Evolutionary conservation across 2,797 vertebrate species (phyloP).

Genomic region (Parauchenoglanis punctatus): DNA sequence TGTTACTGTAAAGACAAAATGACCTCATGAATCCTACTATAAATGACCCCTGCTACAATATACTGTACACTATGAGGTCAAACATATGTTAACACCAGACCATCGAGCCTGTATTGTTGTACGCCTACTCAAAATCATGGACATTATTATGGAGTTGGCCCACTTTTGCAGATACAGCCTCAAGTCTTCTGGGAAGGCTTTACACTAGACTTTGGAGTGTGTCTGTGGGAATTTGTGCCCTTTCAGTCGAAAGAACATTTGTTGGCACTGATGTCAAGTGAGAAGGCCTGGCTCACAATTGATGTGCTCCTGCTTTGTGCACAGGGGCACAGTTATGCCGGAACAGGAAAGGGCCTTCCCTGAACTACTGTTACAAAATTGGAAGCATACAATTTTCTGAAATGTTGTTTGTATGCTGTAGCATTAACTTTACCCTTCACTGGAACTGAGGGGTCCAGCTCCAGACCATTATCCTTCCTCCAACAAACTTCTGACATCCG

Average conservation of each 20-base stretch:
- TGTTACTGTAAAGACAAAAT: not conserved
- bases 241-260: not conserved
- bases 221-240: constrained; percentile 1
- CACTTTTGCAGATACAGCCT: not conserved
- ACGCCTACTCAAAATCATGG: not conserved
- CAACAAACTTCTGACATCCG: not conserved
- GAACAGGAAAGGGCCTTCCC: not conserved
- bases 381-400: not conserved
- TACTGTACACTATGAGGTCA: constrained; percentile 24
- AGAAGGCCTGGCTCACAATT: constrained; percentile 8
- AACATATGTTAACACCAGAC: not conserved
- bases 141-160: not conserved
- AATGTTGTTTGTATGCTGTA: not conserved
- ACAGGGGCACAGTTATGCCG: not conserved
- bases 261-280: not conserved
- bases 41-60: not conserved
- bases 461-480: too few species aligned
- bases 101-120: not conserved
- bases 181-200: not conserved
- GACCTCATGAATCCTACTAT: not conserved
- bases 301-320: not conserved
- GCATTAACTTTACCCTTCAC: not conserved
- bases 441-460: not conserved
- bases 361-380: not conserved
- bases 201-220: not conserved